These are phyloP conservation scores for Danio tinwini DNA, from an alignment of 2,797 vertebrate genomes.

Conservation along the genomic window DNA sequence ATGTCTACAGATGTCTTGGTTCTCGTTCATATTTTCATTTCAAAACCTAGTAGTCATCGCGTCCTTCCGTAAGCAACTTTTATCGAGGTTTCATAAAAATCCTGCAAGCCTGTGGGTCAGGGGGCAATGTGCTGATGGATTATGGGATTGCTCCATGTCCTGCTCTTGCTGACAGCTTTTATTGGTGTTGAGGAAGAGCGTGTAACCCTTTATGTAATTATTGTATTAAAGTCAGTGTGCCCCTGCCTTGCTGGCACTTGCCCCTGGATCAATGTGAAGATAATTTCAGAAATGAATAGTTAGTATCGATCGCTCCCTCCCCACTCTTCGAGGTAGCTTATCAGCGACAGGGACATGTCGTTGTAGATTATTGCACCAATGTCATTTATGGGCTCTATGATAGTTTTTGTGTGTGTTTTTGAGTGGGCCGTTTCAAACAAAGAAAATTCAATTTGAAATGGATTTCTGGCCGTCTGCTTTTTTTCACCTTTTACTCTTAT, in stretches of 20 bases:
- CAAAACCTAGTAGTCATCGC: constrained; percentile 73
- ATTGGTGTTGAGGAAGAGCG: constrained; percentile 98
- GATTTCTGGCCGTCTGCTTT: constrained; percentile 82
- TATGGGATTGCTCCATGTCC: constrained; percentile 91
- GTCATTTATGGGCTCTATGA: constrained; percentile 97
- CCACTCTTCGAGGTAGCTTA: constrained; percentile 86
- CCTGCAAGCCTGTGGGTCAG: constrained; percentile 89
- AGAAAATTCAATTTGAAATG: constrained; percentile 98
- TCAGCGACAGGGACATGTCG: constrained; percentile 88
- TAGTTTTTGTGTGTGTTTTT: constrained; percentile 80
- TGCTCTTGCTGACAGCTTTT: constrained; percentile 95
- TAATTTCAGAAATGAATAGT: constrained; percentile 99
- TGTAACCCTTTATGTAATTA: constrained; percentile 99
- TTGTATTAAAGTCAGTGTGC: constrained; percentile 95
- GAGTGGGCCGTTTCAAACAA: constrained; percentile 87
- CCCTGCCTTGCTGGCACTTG: constrained; percentile 89
- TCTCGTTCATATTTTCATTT: constrained; percentile 56
- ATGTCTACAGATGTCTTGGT: not conserved
- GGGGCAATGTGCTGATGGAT: constrained; percentile 97
- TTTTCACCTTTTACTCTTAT: constrained; percentile 52
- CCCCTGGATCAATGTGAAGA: constrained; percentile 99
- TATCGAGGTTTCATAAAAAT: constrained; percentile 84
- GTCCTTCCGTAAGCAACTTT: constrained; percentile 83
- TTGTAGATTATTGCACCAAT: constrained; percentile 95
- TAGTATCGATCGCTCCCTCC: constrained; percentile 93